phyloP scores from a whole-genome alignment of 2,797 vertebrate genomes.

The Antrozous pallidus region DNA sequence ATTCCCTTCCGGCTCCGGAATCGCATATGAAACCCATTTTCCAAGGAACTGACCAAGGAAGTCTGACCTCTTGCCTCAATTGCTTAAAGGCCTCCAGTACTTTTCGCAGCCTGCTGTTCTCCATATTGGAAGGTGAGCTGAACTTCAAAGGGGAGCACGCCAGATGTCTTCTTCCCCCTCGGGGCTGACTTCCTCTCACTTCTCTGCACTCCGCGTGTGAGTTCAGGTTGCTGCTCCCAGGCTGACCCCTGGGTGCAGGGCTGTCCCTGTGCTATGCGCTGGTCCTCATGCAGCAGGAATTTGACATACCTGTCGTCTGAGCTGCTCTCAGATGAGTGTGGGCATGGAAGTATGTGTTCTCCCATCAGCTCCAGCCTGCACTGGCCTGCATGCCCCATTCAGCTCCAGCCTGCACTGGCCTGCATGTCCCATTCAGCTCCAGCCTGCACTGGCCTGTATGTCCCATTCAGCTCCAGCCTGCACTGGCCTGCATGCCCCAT shows the following conservation, averaged over 20 bases:
- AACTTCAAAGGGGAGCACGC: conserved; percentile 56
- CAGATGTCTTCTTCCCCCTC: background rate
- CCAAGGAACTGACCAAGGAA: conserved; percentile 27
- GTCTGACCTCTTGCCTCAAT: conserved; percentile 43
- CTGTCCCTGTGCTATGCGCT: background rate
- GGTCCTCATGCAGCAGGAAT: background rate
- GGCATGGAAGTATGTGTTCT: rapidly evolving
- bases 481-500: background rate
- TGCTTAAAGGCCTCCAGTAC: conserved; percentile 12
- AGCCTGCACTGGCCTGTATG: too few relatives aligned
- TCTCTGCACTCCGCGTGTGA: background rate
- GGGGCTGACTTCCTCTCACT: conserved; percentile 7
- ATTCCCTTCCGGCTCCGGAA: background rate
- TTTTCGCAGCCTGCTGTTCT: background rate
- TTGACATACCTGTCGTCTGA: background rate
- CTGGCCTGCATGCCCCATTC: background rate
- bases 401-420: too few relatives aligned
- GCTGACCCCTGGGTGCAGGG: background rate
- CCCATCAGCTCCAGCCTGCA: background rate
- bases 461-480: background rate
- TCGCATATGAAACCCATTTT: conserved; percentile 63
- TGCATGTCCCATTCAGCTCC: too few relatives aligned
- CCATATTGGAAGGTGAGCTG: conserved; percentile 1
- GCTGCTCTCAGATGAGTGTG: background rate
- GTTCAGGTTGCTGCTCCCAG: background rate